A percentile compares a stretch with the other conserved stretches of the same genome.
These are phyloP conservation scores for Plebejus melissa DNA, from an alignment of 2,888 invertebrate species.

Conservation along the genomic window DNA sequence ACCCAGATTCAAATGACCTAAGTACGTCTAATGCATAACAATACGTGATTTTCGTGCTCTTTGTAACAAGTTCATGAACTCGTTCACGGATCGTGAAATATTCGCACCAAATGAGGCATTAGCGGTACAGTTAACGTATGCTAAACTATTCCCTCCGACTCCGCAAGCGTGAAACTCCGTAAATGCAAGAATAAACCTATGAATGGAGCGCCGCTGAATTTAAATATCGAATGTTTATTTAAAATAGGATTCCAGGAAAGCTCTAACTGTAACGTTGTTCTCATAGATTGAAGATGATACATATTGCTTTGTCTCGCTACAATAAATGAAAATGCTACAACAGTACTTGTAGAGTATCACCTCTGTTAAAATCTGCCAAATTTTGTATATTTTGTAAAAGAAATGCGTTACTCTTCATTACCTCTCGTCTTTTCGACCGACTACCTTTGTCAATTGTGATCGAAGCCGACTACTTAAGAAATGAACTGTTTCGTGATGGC, in stretches of 20 bases:
- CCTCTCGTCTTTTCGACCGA: neutral
- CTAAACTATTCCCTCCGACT: constrained; percentile 35
- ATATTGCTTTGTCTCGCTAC: neutral
- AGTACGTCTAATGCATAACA: neutral
- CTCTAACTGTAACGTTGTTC: neutral
- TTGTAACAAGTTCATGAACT: constrained; percentile 18
- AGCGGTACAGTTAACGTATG: constrained; percentile 40
- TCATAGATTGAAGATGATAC: neutral
- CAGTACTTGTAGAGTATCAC: neutral
- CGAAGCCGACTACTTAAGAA: neutral
- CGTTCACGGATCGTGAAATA: constrained; percentile 20
- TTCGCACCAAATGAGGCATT: constrained; percentile 18
- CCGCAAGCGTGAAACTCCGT: constrained; percentile 26
- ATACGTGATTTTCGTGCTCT: constrained; percentile 12
- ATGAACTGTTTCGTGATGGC: neutral
- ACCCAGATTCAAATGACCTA: neutral
- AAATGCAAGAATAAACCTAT: constrained; percentile 30
- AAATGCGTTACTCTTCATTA: neutral
- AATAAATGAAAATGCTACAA: neutral
- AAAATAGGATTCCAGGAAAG: constrained; percentile 30
- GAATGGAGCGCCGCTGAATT: constrained; percentile 33
- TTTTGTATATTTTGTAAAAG: neutral
- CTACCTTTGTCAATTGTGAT: neutral
- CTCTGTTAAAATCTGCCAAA: neutral
- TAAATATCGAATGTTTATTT: constrained; percentile 35